Base-by-base conservation (phyloP, 2,797 vertebrate genomes). In the Sebastes iracundus region DNA sequence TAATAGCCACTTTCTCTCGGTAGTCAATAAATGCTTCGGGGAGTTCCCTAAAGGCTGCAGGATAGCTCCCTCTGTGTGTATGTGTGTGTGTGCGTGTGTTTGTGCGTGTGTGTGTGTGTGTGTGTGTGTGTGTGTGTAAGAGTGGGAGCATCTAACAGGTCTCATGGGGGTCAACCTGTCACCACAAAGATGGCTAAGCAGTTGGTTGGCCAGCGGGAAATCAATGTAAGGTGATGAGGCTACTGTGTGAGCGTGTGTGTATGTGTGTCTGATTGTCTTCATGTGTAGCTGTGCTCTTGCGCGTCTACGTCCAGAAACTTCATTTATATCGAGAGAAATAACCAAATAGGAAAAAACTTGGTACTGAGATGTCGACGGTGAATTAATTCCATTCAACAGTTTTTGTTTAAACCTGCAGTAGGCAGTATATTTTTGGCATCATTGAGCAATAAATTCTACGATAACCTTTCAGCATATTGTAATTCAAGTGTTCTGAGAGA, bases 11-110 rank as follows among this genome's bases (percentile, higher is more conserved):
- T 87, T 87, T 87, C 91, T 88, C 81, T 87, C 81, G 46, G 74
- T 82, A 89, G 93, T 94, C 94, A 93, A 94, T 95, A 94, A 92
- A 92, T 84, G 89, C 92, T 94, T 91, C 52, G 53, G 90, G 91
- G 92, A 93, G 90, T 87, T 94, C 92, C 91, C 90, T 90, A 53
- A 89, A 90, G 82, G 86, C 84, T 81, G 80, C 81, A 72, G 80
- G 81, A 90, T 84, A 78, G 73, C 73, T 90, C 60, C 78, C 53
- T 77, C 12, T 9, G 42, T 68, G 62, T 69, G 22, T 23, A 16
- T 28, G 46, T 6, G 30, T 49, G 25, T 66, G 25, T 33, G 16
- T 56, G 62, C 10, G 28, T 63, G 30, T 74, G 67, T 67, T 4
- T 68, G 60, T 66, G 64, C 52, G 59, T 33, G 22, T 61, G 8